Evolutionary conservation across 2,797 vertebrate species (phyloP).

Genomic region (Poecilia wingei): DNA sequence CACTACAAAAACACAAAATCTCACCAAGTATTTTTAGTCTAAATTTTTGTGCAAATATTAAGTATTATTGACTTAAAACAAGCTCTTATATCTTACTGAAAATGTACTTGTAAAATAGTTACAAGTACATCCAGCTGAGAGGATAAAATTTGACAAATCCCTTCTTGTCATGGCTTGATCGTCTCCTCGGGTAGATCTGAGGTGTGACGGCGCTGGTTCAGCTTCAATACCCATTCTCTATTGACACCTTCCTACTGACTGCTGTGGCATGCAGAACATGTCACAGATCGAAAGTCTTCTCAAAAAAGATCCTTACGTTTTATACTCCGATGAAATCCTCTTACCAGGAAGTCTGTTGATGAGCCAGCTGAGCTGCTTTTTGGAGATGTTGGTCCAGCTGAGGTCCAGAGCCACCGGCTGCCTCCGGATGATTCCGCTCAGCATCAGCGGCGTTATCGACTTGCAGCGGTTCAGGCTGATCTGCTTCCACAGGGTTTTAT

Average conservation of each 20-base stretch:
- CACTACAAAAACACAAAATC: no score
- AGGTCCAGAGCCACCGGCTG: conserved; percentile 93
- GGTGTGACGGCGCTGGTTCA: neutral
- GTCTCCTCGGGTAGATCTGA: neutral
- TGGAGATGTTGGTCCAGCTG: conserved; percentile 99
- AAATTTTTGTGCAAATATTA: no score
- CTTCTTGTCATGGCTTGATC: neutral
- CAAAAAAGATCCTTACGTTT: neutral
- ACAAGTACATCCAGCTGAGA: no score
- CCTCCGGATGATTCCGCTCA: conserved; percentile 94
- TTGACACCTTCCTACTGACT: neutral
- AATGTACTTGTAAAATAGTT: no score
- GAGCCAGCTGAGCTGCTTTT: conserved; percentile 98
- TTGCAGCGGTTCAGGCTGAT: conserved; percentile 95
- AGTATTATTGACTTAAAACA: no score
- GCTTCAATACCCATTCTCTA: neutral
- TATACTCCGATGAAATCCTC: neutral
- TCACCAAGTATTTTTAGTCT: no score
- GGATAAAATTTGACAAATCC: neutral
- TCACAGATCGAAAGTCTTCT: neutral
- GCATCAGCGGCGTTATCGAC: conserved; percentile 96
- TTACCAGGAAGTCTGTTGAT: conserved; percentile 96
- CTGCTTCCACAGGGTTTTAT: conserved; percentile 95
- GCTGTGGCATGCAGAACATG: neutral
- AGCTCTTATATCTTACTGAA: no score